Evolutionary conservation across 1,140 invertebrate species (phyloP), one percentile per base, ranked within the genome.

Genomic region (Diabrotica undecimpunctata): DNA sequence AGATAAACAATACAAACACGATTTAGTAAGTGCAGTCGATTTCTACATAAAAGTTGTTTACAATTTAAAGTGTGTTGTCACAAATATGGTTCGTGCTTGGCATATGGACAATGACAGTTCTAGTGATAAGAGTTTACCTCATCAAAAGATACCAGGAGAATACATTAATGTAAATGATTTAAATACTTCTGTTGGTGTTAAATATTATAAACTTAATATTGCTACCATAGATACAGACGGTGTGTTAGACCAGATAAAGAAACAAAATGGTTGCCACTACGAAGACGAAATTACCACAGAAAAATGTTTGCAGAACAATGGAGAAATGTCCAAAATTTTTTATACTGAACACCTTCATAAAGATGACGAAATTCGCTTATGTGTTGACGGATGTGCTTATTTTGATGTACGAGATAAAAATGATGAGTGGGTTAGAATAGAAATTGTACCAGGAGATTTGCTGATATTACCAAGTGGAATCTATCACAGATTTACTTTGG

Each of bases 401-500:
- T 99, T 99, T 82, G 97, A 99, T 83, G 95, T 98, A 0, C 82
- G 97, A 56, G 90, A 96, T 81, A 80, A 77, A 14, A 74, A 88
- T n/a, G 96, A 99, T 75, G 79, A 90, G 55, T 99, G 97, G 97
- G 92, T 99, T 61, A 86, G 97, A 13, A 96, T 99, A 60, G 81
- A 89, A 72, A 90, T 97, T 0, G 78, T 79, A 0, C 83, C 89
- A 12, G 94, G 94, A 7, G 97, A 99, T 81, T 82, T 99, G 76
- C 86, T 99, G 41, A 87, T 98, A 62, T 86, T 99, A 58, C 97
- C 97, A 0, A 91, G 94, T 70, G 97, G 97, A 62, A 97, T 98
- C 70, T 99, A 98, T 80, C 97, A 99, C 75, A 84, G 97, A 59
- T 99, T 99, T 78, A 98, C 95, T 6, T 82, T 96, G 12, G 95